phyloP scores from a whole-genome alignment of 2,797 vertebrate genomes.

The Prionace glauca region DNA sequence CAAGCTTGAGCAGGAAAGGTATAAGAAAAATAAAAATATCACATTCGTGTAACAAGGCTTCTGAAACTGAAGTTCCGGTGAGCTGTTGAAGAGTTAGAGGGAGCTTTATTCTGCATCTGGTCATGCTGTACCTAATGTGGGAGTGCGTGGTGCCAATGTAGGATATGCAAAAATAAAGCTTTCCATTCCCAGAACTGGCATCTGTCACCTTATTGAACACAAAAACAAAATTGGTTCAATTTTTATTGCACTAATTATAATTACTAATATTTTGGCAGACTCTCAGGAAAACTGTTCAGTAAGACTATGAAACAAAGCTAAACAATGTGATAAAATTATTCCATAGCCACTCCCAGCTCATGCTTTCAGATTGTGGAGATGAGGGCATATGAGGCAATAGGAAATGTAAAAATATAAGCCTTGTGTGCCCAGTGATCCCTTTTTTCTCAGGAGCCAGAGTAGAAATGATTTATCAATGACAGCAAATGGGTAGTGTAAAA shows the following conservation, averaged over 20 bases:
- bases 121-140: not conserved
- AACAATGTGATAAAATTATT: not conserved
- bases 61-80: not conserved
- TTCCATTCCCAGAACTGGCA: not conserved
- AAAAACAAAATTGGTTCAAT: constrained; percentile 19
- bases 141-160: not conserved
- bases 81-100: not conserved
- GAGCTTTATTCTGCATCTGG: not conserved
- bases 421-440: not conserved
- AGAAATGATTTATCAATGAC: not conserved
- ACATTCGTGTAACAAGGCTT: not conserved
- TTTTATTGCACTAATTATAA: constrained; percentile 29
- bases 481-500: not conserved
- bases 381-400: not conserved
- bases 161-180: constrained; percentile 1
- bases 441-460: not conserved
- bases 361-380: not conserved
- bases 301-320: not conserved
- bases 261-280: not conserved
- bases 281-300: not conserved
- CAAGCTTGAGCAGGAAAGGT: not conserved
- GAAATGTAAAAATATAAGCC: not conserved
- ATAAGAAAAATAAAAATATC: not conserved
- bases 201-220: constrained; percentile 8
- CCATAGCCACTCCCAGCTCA: not conserved